A percentile compares a stretch with the other conserved stretches of the same genome.
phyloP scores from a whole-genome alignment of 2,797 vertebrate genomes.

The Acipenser ruthenus region DNA sequence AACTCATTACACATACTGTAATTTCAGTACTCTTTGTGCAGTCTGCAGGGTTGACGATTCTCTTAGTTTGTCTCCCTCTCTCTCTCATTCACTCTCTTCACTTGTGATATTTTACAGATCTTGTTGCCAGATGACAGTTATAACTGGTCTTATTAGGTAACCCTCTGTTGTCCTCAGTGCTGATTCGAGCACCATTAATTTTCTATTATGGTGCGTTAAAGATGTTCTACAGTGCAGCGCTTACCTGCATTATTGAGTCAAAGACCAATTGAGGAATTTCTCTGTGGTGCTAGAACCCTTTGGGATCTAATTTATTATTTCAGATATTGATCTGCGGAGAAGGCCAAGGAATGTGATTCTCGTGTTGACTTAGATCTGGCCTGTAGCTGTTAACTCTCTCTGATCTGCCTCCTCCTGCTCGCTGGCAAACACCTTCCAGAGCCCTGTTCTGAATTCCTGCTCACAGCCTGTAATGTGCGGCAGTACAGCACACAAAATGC shows the following conservation, averaged over 20 bases:
- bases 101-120: constrained; percentile 69
- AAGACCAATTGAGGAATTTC: constrained; percentile 79
- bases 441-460: background rate
- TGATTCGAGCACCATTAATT: constrained; percentile 94
- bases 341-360: constrained; percentile 69
- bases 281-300: constrained; percentile 72
- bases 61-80: constrained; percentile 28
- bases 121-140: constrained; percentile 72
- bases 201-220: constrained; percentile 91
- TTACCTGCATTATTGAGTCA: constrained; percentile 90
- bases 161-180: constrained; percentile 79
- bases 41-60: background rate
- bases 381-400: constrained; percentile 72
- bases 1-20: constrained; percentile 37
- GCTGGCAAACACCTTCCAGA: background rate
- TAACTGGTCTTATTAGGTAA: constrained; percentile 81
- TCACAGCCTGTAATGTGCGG: too few species aligned
- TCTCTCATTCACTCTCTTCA: constrained; percentile 49
- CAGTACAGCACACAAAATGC: too few species aligned
- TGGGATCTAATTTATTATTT: constrained; percentile 99
- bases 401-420: constrained; percentile 26
- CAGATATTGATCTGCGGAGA: constrained; percentile 91
- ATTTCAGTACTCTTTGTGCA: background rate
- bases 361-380: constrained; percentile 73
- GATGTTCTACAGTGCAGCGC: constrained; percentile 75